Percentiles rank a stretch among this genome's conserved stretches.
These are phyloP conservation scores for Brachystomella parvula DNA, from an alignment of 1,140 invertebrate genomes.

Conservation along the genomic window DNA sequence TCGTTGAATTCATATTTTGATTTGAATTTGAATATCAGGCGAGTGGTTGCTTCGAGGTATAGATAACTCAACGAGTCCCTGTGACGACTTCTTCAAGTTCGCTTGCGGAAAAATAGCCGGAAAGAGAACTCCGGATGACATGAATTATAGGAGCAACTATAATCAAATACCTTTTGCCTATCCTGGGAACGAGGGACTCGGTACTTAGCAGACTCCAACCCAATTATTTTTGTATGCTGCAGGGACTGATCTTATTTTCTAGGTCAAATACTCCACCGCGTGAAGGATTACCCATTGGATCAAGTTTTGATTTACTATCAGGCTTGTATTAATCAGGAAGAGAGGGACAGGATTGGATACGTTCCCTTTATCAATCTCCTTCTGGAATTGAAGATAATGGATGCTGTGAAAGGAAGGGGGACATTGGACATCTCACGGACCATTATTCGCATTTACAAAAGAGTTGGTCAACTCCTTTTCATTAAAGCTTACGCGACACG, in stretches of 20 bases:
- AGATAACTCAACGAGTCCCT: too few species aligned
- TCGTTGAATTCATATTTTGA: too few species aligned
- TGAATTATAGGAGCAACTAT: not conserved
- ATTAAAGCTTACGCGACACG: slow-evolving; percentile 12
- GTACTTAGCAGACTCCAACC: not conserved
- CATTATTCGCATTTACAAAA: slow-evolving; percentile 15
- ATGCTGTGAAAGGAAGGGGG: not conserved
- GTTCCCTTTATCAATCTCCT: slow-evolving; percentile 17
- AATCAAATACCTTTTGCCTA: slow-evolving; percentile 11
- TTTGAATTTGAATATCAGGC: too few species aligned
- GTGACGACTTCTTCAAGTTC: too few species aligned
- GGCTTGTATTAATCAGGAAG: slow-evolving; percentile 17
- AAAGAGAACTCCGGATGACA: not conserved
- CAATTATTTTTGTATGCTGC: not conserved
- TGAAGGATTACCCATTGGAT: slow-evolving; percentile 15
- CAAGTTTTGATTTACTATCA: slow-evolving; percentile 26
- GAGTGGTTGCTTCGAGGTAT: too few species aligned
- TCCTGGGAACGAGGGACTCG: slow-evolving; percentile 6
- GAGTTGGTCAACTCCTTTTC: slow-evolving; percentile 17
- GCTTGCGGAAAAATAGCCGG: too few species aligned
- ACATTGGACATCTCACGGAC: slow-evolving; percentile 14
- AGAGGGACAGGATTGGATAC: slow-evolving; percentile 4
- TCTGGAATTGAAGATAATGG: not conserved
- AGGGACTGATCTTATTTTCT: not conserved
- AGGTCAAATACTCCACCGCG: slow-evolving; percentile 12